Percentiles rank a stretch among this genome's conserved stretches.
Conservation (phyloP, 2,797 vertebrate genomes). For the Merluccius polli region DNA sequence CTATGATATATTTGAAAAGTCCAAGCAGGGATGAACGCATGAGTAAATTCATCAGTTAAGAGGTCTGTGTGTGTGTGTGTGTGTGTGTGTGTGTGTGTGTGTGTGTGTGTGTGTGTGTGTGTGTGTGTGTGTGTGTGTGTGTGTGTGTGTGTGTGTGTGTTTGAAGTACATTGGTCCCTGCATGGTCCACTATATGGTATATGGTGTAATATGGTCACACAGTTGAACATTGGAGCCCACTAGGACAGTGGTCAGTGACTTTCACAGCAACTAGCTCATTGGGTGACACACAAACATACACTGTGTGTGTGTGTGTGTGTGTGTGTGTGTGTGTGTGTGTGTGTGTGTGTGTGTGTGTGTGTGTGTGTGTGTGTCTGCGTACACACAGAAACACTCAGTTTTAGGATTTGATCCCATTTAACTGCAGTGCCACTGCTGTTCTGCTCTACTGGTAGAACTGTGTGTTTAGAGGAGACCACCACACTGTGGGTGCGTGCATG, state of each 20-base stretch:
- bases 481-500: background rate
- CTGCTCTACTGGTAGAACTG: constrained; percentile 26
- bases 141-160: background rate
- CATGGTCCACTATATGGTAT: background rate
- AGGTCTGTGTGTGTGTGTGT: background rate
- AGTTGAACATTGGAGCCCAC: background rate
- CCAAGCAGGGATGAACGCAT: background rate
- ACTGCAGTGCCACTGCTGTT: constrained; percentile 40
- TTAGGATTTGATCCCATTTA: background rate
- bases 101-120: too few species aligned
- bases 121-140: background rate
- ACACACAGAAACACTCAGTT: constrained; percentile 1
- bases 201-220: background rate
- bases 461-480: constrained; percentile 12
- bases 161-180: background rate
- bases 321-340: too few species aligned
- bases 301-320: too few species aligned
- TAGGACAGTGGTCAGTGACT: background rate
- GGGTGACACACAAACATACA: constrained; percentile 8
- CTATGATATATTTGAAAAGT: background rate
- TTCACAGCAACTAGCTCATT: background rate
- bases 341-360: too few species aligned
- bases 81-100: too few species aligned
- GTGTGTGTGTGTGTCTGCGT: constrained; percentile 32
- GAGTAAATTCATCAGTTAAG: background rate